Evolutionary conservation across 2,113 vertebrate species (phyloP).

Genomic region (Caretta caretta): DNA sequence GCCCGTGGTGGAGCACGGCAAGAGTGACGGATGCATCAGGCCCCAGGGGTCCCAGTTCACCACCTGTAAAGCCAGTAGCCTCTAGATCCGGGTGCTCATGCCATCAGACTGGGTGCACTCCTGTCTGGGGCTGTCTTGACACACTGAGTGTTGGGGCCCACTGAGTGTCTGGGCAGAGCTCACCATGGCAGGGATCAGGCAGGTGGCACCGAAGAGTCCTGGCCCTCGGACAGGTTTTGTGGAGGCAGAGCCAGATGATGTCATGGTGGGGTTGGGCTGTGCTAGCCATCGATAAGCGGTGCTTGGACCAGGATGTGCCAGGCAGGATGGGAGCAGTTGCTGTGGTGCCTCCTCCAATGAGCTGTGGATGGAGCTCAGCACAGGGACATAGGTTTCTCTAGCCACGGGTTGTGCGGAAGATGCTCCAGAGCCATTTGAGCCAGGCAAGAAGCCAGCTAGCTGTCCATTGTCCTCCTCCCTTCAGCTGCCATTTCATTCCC

Average conservation of each 20-base stretch:
- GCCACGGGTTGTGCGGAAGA: neutral
- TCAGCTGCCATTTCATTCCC: neutral
- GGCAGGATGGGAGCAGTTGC: neutral
- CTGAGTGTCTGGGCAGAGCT: neutral
- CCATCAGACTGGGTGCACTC: neutral
- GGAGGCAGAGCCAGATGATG: neutral
- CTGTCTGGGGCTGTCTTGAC: neutral
- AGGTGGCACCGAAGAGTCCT: neutral
- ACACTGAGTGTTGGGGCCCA: too few species aligned
- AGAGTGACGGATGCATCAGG: neutral
- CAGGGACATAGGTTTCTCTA: neutral
- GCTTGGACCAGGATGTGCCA: neutral
- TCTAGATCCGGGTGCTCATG: neutral
- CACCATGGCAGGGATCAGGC: neutral
- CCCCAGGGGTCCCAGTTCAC: neutral
- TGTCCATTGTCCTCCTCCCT: neutral
- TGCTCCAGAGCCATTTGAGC: neutral
- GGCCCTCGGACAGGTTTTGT: neutral
- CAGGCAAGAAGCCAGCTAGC: neutral
- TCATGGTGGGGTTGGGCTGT: neutral
- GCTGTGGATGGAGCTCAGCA: neutral
- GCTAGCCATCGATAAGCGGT: neutral
- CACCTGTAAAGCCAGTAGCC: rapidly evolving
- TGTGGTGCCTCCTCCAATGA: too few species aligned
- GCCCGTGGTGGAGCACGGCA: neutral